Base-by-base conservation (phyloP, 92 coral and sea anemone genomes). In the Phenganax subtilis region DNA sequence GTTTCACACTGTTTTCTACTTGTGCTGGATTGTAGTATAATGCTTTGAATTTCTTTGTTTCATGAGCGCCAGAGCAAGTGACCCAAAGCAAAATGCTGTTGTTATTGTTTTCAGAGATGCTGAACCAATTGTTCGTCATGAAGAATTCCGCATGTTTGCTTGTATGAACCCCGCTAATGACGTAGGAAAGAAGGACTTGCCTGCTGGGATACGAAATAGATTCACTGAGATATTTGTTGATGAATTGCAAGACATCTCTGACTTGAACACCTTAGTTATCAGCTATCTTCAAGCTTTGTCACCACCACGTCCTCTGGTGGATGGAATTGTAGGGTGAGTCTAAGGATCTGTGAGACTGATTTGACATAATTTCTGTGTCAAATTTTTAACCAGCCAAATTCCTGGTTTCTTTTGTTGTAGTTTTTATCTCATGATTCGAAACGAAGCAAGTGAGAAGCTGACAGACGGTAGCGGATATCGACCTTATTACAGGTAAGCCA, bases 101-200 rank as follows among this genome's bases (percentile, higher is more conserved):
- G 27, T 9, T 4, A 0, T 68, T 28, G 0, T 57, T 73, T 54
- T 8, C 84, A 94, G 98, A 29, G 98, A 94, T 85, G 89, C 91
- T 7, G 91, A 91, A 64, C 92, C 98, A 17, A 86, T 91, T 51
- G 85, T 83, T 15, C 88, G 98, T 72, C 97, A 94, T 81, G 91
- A 90, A 51, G 87, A 87, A 66, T 94, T 94, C 82, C 93, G 97
- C 10, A 85, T 94, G 60, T 94, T 92, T 89, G 97, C 98, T 11
- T 94, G 98, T 75, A 94, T 94, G 98, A 94, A 94, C 76, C 98
- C 98, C 51, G 98, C 98, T 10, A 94, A 96, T 61, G 98, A 94
- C 85, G 97, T 94, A 9, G 98, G 98, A 14, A 94, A 94, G 85
- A 94, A 94, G 51, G 89, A 90, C 73, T 83, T 94, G 14, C 97